Evolutionary conservation across 1,140 invertebrate species (phyloP), one percentile per base, ranked within the genome.

Genomic region (Achroia grisella): DNA sequence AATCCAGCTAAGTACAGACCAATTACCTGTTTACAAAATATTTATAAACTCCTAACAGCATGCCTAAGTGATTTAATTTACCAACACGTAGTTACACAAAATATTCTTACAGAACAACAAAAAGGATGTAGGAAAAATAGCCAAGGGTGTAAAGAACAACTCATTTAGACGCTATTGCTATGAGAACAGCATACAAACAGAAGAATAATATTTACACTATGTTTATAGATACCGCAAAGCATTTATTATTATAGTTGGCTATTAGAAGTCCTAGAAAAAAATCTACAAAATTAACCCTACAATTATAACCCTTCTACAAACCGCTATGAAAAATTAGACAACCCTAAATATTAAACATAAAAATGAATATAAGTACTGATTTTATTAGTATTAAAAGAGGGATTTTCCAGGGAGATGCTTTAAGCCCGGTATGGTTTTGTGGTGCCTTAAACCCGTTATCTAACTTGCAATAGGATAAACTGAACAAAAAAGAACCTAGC

Each of bases 321-420:
- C n/a, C 28, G 10, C 28, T 29, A 29, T 29, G 28, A 4, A 29
- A 29, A 29, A 29, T 6, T 29, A 10, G 28, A 10, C 4, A 29
- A 29, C 28, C 28, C 10, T 29, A 10, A 6, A 6, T 39, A 39
- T 8, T 10, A 39, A 5, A 8, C 17, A 23, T 6, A 8, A 27
- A 5, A 5, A 29, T 10, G 5, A 29, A 29, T 10, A 29, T 29
- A 29, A 29, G 37, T 8, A 45, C 56, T 2, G 13, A 45, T 10
- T 10, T 9, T 1, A 50, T 59, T 28, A 35, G 34, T 34, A 63
- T 63, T 28, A 44, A 46, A 15, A 29, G 56, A 34, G 54, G 55
- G 4, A 57, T 63, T 9, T 60, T 60, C 17, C 60, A 63, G 33
- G 52, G 56, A 17, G 56, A 63, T 23, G 39, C 52, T 6, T 14